A percentile compares a stretch with the other conserved stretches of the same genome.
Evolutionary conservation across 2,113 vertebrate species (phyloP).

Genomic region (Dicerorhinus sumatrensis): DNA sequence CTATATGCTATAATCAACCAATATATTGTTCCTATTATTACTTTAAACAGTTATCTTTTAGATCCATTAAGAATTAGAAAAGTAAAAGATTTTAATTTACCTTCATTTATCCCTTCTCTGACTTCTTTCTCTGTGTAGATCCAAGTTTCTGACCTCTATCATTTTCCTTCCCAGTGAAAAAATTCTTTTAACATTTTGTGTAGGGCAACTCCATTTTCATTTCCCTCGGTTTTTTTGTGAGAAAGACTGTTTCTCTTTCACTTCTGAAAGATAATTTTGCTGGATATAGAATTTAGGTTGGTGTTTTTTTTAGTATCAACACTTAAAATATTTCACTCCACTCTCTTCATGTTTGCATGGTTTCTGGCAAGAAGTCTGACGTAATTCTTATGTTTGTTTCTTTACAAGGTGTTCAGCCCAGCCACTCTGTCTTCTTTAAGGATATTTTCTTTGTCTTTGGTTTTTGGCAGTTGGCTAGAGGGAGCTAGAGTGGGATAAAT

Average conservation of each 20-base stretch:
- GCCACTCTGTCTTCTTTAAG: not conserved
- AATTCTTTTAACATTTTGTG: not conserved
- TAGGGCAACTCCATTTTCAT: not conserved
- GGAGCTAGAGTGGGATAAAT: not conserved
- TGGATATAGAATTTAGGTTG: not conserved
- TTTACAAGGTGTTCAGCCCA: not conserved
- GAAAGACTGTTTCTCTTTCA: not conserved
- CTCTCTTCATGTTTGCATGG: not conserved
- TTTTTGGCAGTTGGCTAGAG: not conserved
- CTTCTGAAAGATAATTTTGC: not conserved
- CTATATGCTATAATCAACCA: not conserved
- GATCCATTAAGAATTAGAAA: not conserved
- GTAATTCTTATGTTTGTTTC: not conserved
- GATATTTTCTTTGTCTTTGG: not conserved
- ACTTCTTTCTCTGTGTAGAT: not conserved
- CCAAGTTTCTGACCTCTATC: not conserved
- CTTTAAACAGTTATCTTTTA: conserved; percentile 5
- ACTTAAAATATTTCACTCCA: not conserved
- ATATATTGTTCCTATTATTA: not conserved
- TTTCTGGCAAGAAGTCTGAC: not conserved
- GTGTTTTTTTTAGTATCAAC: not conserved
- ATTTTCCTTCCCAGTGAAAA: not conserved
- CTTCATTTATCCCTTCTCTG: not conserved
- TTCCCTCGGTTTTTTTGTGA: not conserved
- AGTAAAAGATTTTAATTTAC: not conserved